Conservation (phyloP, 2,797 vertebrate species). For the Myotis daubentonii region DNA sequence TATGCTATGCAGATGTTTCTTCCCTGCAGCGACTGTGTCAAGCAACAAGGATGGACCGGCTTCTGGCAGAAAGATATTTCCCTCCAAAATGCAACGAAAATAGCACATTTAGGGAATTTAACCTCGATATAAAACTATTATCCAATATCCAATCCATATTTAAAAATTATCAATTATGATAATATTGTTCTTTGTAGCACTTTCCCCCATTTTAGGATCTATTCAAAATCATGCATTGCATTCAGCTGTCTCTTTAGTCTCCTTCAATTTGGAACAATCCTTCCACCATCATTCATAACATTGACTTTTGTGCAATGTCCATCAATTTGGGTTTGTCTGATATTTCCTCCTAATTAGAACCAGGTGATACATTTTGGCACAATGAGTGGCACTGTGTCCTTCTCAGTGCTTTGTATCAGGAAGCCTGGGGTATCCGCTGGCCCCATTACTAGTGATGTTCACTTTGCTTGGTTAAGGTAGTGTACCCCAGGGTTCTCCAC, state of each 20-base stretch:
- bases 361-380: neutral
- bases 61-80: neutral
- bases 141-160: neutral
- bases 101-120: neutral
- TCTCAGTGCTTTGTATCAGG: neutral
- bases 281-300: neutral
- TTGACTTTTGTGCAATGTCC: neutral
- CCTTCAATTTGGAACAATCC: neutral
- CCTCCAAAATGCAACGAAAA: constrained; percentile 29
- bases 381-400: neutral
- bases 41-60: too few species aligned
- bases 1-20: too few species aligned
- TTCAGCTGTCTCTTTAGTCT: neutral
- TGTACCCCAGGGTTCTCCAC: neutral
- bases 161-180: neutral
- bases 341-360: neutral
- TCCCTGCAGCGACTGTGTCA: too few species aligned
- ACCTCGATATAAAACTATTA: neutral
- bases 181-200: neutral
- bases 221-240: too few species aligned
- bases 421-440: neutral
- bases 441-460: neutral
- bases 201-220: neutral
- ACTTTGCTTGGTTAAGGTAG: neutral
- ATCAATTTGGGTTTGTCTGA: neutral